These are phyloP conservation scores for Telenomus remus DNA, from an alignment of 1,140 invertebrate genomes.

Conservation along the genomic window DNA sequence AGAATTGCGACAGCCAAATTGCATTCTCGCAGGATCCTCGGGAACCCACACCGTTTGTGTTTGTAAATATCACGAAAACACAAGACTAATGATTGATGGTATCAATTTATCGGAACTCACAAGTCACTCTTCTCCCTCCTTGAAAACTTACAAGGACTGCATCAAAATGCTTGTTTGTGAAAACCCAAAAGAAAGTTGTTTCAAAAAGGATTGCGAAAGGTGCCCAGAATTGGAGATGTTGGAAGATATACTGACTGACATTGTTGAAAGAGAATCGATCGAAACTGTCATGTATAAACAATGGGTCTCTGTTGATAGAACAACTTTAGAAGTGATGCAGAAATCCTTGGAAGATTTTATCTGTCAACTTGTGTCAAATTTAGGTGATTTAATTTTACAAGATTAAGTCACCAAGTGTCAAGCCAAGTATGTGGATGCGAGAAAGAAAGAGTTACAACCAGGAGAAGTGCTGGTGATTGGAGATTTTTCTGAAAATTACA, in stretches of 20 bases:
- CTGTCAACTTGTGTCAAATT: not conserved
- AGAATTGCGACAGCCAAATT: slow-evolving; percentile 19
- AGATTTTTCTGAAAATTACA: slow-evolving; percentile 12
- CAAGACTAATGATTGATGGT: slow-evolving; percentile 17
- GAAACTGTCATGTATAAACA: no score
- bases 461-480: slow-evolving; percentile 3
- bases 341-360: slow-evolving; percentile 9
- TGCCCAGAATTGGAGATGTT: slow-evolving; percentile 15
- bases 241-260: slow-evolving; percentile 12
- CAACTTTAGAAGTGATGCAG: slow-evolving; percentile 2
- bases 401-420: slow-evolving; percentile 2
- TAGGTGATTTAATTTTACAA: slow-evolving; percentile 1
- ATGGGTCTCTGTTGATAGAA: slow-evolving; percentile 4
- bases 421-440: not conserved
- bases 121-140: not conserved
- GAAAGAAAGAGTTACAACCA: not conserved
- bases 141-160: slow-evolving; percentile 28
- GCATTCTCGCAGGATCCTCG: slow-evolving; percentile 15
- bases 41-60: slow-evolving; percentile 29
- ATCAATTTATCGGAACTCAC: slow-evolving; percentile 20
- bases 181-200: slow-evolving; percentile 16
- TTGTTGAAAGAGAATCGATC: slow-evolving; percentile 5
- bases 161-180: slow-evolving; percentile 24
- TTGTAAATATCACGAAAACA: slow-evolving; percentile 28
- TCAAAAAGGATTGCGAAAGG: slow-evolving; percentile 3